These are phyloP conservation scores for Lasiurus cinereus DNA, from an alignment of 2,113 vertebrate species.

Conservation along the genomic window DNA sequence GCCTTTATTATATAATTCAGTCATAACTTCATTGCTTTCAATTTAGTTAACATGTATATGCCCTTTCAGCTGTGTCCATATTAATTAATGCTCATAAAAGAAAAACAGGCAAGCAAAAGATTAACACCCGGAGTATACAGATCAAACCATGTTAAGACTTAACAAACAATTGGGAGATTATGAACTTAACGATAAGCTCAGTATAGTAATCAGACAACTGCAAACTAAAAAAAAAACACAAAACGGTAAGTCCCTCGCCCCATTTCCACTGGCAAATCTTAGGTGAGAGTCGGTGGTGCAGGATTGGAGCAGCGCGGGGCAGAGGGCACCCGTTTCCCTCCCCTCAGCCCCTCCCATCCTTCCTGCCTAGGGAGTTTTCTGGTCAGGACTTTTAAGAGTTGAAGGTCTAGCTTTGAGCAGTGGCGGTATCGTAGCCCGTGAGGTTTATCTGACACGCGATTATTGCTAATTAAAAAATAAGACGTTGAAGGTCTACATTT, in stretches of 20 bases:
- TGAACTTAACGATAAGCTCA: background rate
- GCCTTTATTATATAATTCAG: conserved; percentile 1
- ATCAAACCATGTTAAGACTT: background rate
- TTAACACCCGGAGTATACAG: background rate
- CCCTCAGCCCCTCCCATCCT: too few relatives aligned
- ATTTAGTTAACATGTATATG: background rate
- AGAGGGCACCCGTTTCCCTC: too few relatives aligned
- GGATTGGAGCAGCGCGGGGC: too few relatives aligned
- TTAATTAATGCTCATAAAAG: conserved; percentile 1
- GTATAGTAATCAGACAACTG: background rate
- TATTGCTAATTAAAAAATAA: too few relatives aligned
- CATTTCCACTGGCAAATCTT: background rate
- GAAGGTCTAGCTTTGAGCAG: background rate
- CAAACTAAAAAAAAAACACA: background rate
- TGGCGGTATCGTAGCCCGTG: too few relatives aligned
- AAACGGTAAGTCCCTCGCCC: too few relatives aligned
- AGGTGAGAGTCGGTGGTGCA: background rate
- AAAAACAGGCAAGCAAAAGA: background rate
- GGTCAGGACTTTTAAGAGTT: background rate
- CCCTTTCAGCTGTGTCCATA: background rate
- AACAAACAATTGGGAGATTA: background rate
- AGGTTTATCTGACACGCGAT: too few relatives aligned
- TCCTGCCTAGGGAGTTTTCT: background rate
- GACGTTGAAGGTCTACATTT: background rate
- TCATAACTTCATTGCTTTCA: background rate